A percentile compares a stretch with the other conserved stretches of the same genome.
Evolutionary conservation across 53 echinoderm and acorn worm species (phyloP).

Genomic region (Holothuria scabra): DNA sequence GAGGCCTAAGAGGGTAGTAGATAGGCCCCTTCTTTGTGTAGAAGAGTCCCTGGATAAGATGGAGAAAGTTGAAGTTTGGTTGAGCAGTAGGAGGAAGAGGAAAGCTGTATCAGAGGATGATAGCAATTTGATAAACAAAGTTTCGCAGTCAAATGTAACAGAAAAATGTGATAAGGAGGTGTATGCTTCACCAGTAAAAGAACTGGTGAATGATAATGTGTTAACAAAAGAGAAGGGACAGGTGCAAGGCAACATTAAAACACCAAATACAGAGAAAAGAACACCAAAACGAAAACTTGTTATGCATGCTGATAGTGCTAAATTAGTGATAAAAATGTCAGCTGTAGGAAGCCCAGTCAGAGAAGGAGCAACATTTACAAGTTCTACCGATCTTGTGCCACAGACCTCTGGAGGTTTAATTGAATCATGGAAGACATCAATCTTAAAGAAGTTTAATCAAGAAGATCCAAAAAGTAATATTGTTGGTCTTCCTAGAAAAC

Average conservation of each 20-base stretch:
- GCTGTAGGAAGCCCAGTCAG: neutral
- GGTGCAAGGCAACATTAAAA: too few relatives aligned
- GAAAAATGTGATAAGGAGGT: too few relatives aligned
- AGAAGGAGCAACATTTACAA: neutral
- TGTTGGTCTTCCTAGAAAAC: neutral
- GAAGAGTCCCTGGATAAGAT: neutral
- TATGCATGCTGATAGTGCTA: too few relatives aligned
- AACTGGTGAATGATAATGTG: too few relatives aligned
- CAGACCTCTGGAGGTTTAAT: neutral
- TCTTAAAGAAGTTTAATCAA: neutral
- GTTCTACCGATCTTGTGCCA: neutral
- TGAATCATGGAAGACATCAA: conserved; percentile 5
- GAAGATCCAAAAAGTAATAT: neutral
- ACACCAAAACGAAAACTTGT: too few relatives aligned
- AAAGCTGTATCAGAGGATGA: too few relatives aligned
- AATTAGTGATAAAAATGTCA: too few relatives aligned
- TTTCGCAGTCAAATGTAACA: too few relatives aligned
- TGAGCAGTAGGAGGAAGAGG: neutral
- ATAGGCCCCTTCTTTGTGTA: neutral
- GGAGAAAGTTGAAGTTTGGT: neutral
- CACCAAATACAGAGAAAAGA: too few relatives aligned
- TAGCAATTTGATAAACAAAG: neutral
- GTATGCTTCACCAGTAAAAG: too few relatives aligned
- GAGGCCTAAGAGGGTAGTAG: neutral
- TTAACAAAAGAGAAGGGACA: too few relatives aligned